Evolutionary conservation across 1,140 invertebrate genomes (phyloP), one percentile per base, ranked within the genome.

Genomic region (Lepidurus apus): DNA sequence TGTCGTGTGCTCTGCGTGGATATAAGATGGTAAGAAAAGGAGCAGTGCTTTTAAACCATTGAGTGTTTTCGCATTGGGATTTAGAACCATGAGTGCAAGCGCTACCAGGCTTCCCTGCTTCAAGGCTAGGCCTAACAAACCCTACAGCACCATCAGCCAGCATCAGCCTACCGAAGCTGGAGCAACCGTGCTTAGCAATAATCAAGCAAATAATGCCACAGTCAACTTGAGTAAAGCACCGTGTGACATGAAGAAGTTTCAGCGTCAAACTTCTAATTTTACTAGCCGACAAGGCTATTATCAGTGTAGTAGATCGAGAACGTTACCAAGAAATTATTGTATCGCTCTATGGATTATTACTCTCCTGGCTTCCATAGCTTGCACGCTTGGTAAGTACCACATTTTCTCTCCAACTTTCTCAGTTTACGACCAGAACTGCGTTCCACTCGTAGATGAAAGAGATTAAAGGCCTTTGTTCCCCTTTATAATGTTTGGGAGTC

Each of bases 361-460:
- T 65, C 53, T 65, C 53, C 53, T 65, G 53, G 53, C 53, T 65
- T 65, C 53, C 53, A 13, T 65, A 65, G 17, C 53, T 65, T 65
- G 13, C 53, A 65, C 53, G 53, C 53, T 65, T 7, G 53, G 53
- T 65, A 65, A 65, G 53, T 65, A n/a, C 10, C 45, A 17, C 5
- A 10, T 17, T 65, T 65, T n/a, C 53, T 65, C 53, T 17, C 6
- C 53, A 65, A 65, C 53, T 65, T 65, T 65, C 53, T 17, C 8
- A 65, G 21, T 65, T 65, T 65, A 65, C 13, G 53, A 65, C 53
- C 53, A 65, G 21, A 13, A 65, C 21, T 65, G 53, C 53, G 21
- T 65, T 65, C n/a, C 53, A 65, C 21, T 65, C 53, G 17, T 65
- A 65, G n/a, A 65, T 65, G 53, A 65, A 65, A 65, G 53, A 65